A percentile compares a stretch with the other conserved stretches of the same genome.
Evolutionary conservation across 2,113 vertebrate species (phyloP).

Genomic region (Verasper variegatus): DNA sequence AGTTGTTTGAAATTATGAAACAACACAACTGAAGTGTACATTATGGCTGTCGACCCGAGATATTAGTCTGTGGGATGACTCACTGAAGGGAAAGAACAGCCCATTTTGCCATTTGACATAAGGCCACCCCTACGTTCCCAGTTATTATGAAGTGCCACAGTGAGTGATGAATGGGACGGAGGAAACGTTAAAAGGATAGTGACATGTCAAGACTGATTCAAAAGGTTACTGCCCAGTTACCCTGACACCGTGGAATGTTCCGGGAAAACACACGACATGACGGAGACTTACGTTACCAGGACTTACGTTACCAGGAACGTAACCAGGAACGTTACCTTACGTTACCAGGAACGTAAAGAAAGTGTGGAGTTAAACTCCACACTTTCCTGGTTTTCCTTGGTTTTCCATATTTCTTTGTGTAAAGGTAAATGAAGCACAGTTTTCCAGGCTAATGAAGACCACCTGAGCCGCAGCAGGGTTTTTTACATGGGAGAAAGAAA

Average conservation of each 20-base stretch:
- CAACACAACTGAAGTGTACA: neutral
- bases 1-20: constrained; percentile 10
- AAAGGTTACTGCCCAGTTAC: constrained; percentile 68
- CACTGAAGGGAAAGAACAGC: constrained; percentile 24
- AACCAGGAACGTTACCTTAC: too few relatives aligned
- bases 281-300: constrained; percentile 26
- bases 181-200: constrained; percentile 69
- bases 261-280: constrained; percentile 45
- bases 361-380: constrained; percentile 24
- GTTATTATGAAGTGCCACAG: constrained; percentile 59
- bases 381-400: constrained; percentile 53
- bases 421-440: constrained; percentile 56
- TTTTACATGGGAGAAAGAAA: constrained; percentile 73
- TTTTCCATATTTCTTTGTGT: constrained; percentile 64
- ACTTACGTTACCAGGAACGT: too few relatives aligned
- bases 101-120: constrained; percentile 32
- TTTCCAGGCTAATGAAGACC: constrained; percentile 78
- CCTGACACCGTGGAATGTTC: constrained; percentile 66
- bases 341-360: too few relatives aligned
- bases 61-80: constrained; percentile 16
- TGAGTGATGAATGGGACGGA: constrained; percentile 66
- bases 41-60: neutral
- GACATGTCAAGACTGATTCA: constrained; percentile 73
- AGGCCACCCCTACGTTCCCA: constrained; percentile 51
- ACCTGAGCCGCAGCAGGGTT: constrained; percentile 79